phyloP scores from a whole-genome alignment of 37 sponge, comb jelly and placozoan genomes.

The Axinella damicornis region DNA sequence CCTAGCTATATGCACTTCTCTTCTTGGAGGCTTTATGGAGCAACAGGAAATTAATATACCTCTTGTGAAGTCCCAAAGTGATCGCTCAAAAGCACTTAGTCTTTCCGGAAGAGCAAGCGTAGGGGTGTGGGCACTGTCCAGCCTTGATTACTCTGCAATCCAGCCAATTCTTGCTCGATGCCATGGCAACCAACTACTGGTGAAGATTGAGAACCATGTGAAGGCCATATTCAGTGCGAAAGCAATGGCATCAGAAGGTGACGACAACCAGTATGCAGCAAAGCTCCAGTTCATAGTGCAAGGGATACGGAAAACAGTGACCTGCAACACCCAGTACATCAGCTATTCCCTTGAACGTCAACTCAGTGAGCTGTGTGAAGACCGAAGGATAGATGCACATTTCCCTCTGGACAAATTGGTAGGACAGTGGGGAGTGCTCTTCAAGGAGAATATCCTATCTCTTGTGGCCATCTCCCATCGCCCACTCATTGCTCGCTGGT shows the following conservation, averaged over 20 bases:
- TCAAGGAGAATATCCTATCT: slow-evolving; percentile 37
- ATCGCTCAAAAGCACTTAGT: background rate
- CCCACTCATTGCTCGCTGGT: slow-evolving; percentile 68
- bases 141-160: slow-evolving; percentile 30
- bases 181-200: slow-evolving; percentile 18
- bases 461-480: slow-evolving; percentile 24
- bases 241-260: background rate
- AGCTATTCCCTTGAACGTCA: slow-evolving; percentile 66
- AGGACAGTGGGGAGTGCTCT: slow-evolving; percentile 35
- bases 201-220: slow-evolving; percentile 26
- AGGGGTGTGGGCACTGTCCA: slow-evolving; percentile 54
- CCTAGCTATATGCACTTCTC: slow-evolving; percentile 31
- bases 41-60: slow-evolving; percentile 49
- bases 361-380: slow-evolving; percentile 48
- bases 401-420: background rate
- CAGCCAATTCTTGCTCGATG: slow-evolving; percentile 1
- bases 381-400: background rate
- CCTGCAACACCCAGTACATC: slow-evolving; percentile 56
- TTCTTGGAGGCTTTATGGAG: slow-evolving; percentile 62
- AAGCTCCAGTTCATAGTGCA: slow-evolving; percentile 59
- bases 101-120: slow-evolving; percentile 53
- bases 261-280: slow-evolving; percentile 27
- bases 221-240: background rate
- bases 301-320: slow-evolving; percentile 33
- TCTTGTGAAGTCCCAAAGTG: slow-evolving; percentile 1